Evolutionary conservation across 2,113 vertebrate species (phyloP), one percentile per base, ranked within the genome.

Genomic region (Tragulus kanchil): DNA sequence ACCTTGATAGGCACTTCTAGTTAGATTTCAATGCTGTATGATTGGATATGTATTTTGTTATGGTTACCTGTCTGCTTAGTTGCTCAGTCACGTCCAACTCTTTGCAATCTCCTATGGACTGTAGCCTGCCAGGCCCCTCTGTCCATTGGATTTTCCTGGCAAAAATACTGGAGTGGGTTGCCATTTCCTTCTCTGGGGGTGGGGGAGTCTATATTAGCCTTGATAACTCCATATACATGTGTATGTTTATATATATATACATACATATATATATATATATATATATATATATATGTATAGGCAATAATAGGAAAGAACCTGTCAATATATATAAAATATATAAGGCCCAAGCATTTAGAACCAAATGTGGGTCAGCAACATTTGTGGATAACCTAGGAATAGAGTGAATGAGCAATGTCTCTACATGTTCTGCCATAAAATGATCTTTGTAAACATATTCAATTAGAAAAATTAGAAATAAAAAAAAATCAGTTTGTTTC

Each of bases 91-190:
- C 7, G 69, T 25, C 10, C 0, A 0, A 45, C 69, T 23, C 11
- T 73, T 73, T 45, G 36, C 23, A 21, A 45, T n/a, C n/a, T 5
- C 19, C 21, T 45, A 23, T 25, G 36, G 36, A 73, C 36, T 73
- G 19, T 73, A 13, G 36, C 36, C 45, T 5, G 1, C 69, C 5
- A 3, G 21, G 11, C 5, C 45, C 36, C 36, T 73, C 45, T 25
- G 69, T 73, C 69, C 0, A 0, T 73, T 6, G 45, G 19, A 25
- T 45, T 45, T 73, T 73, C 42, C 36, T 0, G 0, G 69, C 11
- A 45, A 73, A 42, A 73, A 73, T 73, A 73, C 42, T 73, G 69
- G 69, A 45, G 21, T 3, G 5, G 36, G 21, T 73, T 73, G 42
- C 69, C 21, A 19, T 13, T 73, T 45, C 45, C 42, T 73, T 21